Evolutionary conservation across 2,113 vertebrate genomes (phyloP).

Genomic region (Tor tambroides): DNA sequence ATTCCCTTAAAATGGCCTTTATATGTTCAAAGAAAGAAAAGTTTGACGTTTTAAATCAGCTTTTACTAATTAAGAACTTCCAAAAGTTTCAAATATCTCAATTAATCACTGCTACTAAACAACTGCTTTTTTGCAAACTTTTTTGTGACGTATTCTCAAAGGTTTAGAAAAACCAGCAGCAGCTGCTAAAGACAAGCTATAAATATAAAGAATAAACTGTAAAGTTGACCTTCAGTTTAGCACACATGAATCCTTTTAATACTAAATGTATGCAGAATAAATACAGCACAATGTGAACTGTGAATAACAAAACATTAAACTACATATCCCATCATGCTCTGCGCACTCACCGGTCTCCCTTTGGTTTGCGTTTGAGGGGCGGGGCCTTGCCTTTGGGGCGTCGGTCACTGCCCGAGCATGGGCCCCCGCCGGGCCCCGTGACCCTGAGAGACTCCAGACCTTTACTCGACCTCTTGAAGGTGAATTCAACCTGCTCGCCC

Average conservation of each 20-base stretch:
- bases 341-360: slow-evolving; percentile 93
- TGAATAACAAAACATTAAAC: slow-evolving; percentile 25
- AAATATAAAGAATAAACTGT: not conserved
- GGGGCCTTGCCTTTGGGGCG: slow-evolving; percentile 96
- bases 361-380: slow-evolving; percentile 95
- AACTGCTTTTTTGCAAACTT: too few relatives aligned
- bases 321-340: slow-evolving; percentile 35
- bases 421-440: slow-evolving; percentile 93
- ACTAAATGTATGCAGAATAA: not conserved
- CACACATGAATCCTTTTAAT: too few relatives aligned
- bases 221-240: not conserved
- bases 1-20: not conserved
- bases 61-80: not conserved
- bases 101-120: not conserved
- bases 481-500: slow-evolving; percentile 99
- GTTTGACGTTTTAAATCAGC: not conserved
- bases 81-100: not conserved
- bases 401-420: slow-evolving; percentile 96
- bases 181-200: not conserved
- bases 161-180: too few relatives aligned
- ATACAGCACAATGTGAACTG: too few relatives aligned
- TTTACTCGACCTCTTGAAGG: slow-evolving; percentile 98
- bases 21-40: not conserved
- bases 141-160: too few relatives aligned
- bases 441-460: slow-evolving; percentile 99